Evolutionary conservation across 2,797 vertebrate genomes (phyloP).

Genomic region (Pangasius sanitwongsei): DNA sequence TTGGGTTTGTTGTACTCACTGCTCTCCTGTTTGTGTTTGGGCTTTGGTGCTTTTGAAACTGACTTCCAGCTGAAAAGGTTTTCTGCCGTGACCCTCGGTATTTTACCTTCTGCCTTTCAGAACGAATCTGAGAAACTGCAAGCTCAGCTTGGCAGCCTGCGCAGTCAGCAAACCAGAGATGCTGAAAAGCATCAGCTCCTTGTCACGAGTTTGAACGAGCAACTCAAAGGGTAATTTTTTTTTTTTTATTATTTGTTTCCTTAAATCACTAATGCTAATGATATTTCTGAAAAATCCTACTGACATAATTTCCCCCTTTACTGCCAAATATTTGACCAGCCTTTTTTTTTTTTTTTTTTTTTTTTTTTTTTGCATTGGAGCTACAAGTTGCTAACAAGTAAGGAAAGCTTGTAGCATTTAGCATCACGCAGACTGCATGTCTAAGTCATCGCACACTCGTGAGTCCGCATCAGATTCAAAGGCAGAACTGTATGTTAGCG

Average conservation of each 20-base stretch:
- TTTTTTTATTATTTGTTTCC: neutral
- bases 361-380: neutral
- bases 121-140: conserved; percentile 85
- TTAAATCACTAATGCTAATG: neutral
- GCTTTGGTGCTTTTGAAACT: conserved; percentile 13
- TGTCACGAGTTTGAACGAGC: conserved; percentile 81
- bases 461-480: too few species aligned
- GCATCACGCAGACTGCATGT: too few species aligned
- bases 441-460: too few species aligned
- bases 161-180: conserved; percentile 82
- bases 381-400: neutral
- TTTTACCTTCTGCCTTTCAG: conserved; percentile 62
- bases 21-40: conserved; percentile 18
- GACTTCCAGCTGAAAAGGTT: neutral
- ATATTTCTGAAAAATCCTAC: neutral
- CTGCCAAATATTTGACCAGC: neutral
- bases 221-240: conserved; percentile 81
- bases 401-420: neutral
- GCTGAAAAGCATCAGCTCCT: conserved; percentile 84
- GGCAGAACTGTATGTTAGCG: too few species aligned
- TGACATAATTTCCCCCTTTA: neutral
- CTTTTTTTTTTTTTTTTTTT: neutral
- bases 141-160: conserved; percentile 75
- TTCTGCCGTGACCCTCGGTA: neutral
- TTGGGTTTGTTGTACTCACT: conserved; percentile 64